Base-by-base conservation (phyloP, 2,888 invertebrate species). In the Unio delphinus region DNA sequence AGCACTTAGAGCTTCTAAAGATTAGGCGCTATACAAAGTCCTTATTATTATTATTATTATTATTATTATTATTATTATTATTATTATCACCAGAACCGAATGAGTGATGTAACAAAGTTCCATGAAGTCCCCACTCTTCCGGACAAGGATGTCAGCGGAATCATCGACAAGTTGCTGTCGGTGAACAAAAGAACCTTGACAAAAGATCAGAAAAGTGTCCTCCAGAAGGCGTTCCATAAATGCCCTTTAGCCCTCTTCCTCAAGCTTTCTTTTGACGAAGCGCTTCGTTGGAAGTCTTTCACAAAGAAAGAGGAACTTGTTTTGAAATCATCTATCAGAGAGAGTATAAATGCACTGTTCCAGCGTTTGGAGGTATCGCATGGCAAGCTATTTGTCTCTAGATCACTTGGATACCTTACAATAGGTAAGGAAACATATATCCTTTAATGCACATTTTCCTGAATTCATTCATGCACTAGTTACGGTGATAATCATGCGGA, bases 231-330 rank as follows among this genome's bases (percentile, higher is more conserved):
- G 2, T 84, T 83, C 67, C 69, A 75, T 8, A 69, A 79, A 18
- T 84, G 85, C 61, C 83, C 87, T 1, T 59, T 85, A 8, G 87
- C 87, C 15, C 74, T 88, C 28, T 86, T 78, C 71, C 73, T 86
- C 55, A 87, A 87, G 70, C 78, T 87, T n/a, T 78, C 84, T 8
- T 83, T 87, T 70, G 87, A 87, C 68, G 83, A 84, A 57, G 85
- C 87, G 0, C 76, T 77, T 26, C 69, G 79, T 54, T 88, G 88
- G 88, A 81, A 79, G 30, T 87, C 87, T n/a, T 88, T 81, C 72
- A 75, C 81, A 11, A 64, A 75, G 0, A 68, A 67, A 15, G 74
- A 71, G 17, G 57, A 64, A 4, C 82, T 81, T 2, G 73, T 76
- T 4, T 70, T 87, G 4, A 74, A 86, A 65, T 60, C 65, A 7